These are phyloP conservation scores for Tachina lurida DNA, from an alignment of 2,888 invertebrate genomes.

Conservation along the genomic window DNA sequence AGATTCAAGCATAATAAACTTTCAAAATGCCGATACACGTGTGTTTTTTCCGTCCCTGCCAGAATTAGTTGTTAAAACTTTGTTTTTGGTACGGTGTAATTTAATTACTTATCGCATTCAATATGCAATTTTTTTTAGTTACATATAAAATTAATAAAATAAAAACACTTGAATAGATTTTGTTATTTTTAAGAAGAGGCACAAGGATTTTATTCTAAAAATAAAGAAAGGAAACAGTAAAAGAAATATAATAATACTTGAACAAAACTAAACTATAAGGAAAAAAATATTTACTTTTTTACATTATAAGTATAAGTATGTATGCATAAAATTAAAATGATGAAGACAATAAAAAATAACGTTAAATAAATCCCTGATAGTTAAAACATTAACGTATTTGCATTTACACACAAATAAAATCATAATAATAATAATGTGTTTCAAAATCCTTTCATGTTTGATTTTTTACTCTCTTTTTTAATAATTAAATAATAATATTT, in stretches of 20 bases:
- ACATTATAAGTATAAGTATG: not conserved
- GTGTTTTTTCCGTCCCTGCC: too few relatives aligned
- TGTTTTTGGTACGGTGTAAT: too few relatives aligned
- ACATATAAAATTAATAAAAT: not conserved
- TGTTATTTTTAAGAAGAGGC: slow-evolving; percentile 57
- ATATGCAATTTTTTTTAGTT: not conserved
- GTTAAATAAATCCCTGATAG: slow-evolving; percentile 71
- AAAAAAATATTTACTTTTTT: slow-evolving; percentile 12
- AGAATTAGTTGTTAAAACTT: too few relatives aligned
- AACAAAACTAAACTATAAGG: slow-evolving; percentile 64
- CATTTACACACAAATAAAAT: slow-evolving; percentile 34
- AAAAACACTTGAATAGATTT: slow-evolving; percentile 15
- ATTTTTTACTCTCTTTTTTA: slow-evolving; percentile 35
- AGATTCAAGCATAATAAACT: too few relatives aligned
- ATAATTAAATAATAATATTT: slow-evolving; percentile 62
- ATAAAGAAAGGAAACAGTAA: slow-evolving; percentile 43
- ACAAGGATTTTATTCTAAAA: slow-evolving; percentile 62
- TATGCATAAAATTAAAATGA: slow-evolving; percentile 50
- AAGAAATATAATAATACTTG: slow-evolving; percentile 65
- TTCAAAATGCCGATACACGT: too few relatives aligned
- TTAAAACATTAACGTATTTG: slow-evolving; percentile 44
- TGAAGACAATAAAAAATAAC: slow-evolving; percentile 65
- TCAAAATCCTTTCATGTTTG: slow-evolving; percentile 11
- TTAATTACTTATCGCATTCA: not conserved
- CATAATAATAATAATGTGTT: not conserved